Conservation (phyloP, 2,888 invertebrate species). For the Allacma fusca region DNA sequence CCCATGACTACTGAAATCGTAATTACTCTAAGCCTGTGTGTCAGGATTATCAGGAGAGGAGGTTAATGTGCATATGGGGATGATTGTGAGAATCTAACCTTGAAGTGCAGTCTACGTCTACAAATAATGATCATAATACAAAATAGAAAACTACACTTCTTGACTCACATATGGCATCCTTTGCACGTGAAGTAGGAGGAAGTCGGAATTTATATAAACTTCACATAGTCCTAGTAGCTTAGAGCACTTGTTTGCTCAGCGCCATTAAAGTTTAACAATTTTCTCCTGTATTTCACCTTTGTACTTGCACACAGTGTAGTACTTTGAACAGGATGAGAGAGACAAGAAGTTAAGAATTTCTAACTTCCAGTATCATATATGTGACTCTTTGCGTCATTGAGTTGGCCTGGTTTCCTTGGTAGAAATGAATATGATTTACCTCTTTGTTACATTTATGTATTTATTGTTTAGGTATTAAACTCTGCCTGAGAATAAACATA, state of each 20-base stretch:
- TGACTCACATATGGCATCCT: neutral
- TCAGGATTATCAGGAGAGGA: neutral
- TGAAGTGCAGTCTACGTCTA: neutral
- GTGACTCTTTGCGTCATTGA: neutral
- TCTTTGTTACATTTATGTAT: constrained; percentile 3
- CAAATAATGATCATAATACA: neutral
- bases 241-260: neutral
- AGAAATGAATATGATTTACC: neutral
- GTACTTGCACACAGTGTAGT: no score
- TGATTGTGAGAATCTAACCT: neutral
- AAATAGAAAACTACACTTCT: neutral
- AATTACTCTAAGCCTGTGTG: neutral
- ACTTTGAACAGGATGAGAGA: neutral
- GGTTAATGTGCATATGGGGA: neutral
- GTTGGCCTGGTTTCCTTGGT: neutral
- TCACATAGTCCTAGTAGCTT: no score
- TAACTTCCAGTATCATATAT: neutral
- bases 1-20: neutral
- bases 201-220: neutral
- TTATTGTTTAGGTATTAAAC: neutral
- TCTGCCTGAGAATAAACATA: neutral
- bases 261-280: neutral
- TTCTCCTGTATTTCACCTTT: constrained; percentile 10
- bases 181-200: neutral
- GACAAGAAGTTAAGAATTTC: neutral